phyloP scores from a whole-genome alignment of 2,797 vertebrate genomes.

The Sarcophilus harrisii region DNA sequence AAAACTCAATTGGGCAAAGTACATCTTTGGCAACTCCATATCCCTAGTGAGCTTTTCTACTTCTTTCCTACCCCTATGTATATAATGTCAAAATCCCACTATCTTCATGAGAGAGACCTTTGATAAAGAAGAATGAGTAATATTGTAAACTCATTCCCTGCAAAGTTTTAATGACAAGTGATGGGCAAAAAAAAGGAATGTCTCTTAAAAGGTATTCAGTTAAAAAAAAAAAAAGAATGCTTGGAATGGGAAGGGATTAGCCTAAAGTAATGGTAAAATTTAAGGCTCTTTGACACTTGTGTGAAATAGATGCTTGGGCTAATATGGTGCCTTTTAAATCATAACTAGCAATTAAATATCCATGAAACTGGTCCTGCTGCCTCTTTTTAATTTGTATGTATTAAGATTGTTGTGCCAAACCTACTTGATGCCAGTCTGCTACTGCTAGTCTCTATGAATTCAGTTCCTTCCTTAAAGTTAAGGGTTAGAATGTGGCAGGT shows the following conservation, averaged over 20 bases:
- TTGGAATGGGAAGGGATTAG: conserved; percentile 6
- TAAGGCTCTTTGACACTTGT: neutral
- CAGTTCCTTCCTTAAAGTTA: conserved; percentile 11
- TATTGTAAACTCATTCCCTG: conserved; percentile 3
- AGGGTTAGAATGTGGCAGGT: neutral
- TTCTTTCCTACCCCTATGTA: neutral
- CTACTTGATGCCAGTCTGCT: neutral
- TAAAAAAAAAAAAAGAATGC: conserved; percentile 29
- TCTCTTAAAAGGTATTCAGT: neutral
- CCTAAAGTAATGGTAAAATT: conserved; percentile 13
- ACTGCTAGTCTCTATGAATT: neutral
- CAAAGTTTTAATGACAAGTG: neutral
- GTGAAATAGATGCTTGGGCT: neutral
- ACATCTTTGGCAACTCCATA: neutral
- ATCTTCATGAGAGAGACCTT: neutral
- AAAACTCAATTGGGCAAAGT: neutral
- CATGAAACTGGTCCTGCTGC: neutral
- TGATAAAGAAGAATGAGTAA: conserved; percentile 20
- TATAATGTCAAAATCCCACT: neutral
- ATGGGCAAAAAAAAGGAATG: neutral
- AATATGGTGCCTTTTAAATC: neutral
- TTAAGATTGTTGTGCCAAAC: neutral
- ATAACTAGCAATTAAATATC: neutral
- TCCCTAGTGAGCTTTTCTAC: neutral
- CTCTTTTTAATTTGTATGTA: neutral